Conservation (phyloP, 2,797 vertebrate genomes). For the Pteronotus mesoamericanus region DNA sequence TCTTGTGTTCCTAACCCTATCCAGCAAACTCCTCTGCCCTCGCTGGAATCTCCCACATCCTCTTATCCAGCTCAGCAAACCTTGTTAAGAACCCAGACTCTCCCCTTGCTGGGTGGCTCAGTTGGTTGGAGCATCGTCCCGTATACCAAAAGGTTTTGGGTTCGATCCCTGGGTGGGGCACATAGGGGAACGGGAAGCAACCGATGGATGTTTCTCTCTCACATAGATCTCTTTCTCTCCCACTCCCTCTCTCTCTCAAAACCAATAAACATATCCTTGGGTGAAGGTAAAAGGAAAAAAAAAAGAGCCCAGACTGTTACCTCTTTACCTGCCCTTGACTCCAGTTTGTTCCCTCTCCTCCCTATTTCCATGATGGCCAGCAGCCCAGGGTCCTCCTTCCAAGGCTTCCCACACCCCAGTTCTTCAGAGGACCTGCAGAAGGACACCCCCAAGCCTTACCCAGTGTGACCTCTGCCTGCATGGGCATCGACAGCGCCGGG, state of each 20-base stretch:
- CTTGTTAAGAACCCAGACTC: background rate
- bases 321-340: background rate
- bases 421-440: background rate
- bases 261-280: background rate
- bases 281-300: background rate
- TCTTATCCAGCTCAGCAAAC: background rate
- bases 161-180: background rate
- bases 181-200: background rate
- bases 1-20: background rate
- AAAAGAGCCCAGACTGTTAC: too few relatives aligned
- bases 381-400: accelerated
- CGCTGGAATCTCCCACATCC: background rate
- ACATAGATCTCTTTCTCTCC: background rate
- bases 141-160: background rate
- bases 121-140: background rate
- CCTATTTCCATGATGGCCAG: accelerated
- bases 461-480: slow-evolving; percentile 94
- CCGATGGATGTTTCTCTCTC: background rate
- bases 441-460: slow-evolving; percentile 81
- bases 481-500: slow-evolving; percentile 95
- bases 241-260: background rate
- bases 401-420: background rate
- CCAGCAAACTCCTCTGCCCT: too few relatives aligned
- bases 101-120: background rate
- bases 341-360: accelerated